Evolutionary conservation across 1,140 invertebrate genomes (phyloP), one percentile per base, ranked within the genome.

Genomic region (Solen grandis): DNA sequence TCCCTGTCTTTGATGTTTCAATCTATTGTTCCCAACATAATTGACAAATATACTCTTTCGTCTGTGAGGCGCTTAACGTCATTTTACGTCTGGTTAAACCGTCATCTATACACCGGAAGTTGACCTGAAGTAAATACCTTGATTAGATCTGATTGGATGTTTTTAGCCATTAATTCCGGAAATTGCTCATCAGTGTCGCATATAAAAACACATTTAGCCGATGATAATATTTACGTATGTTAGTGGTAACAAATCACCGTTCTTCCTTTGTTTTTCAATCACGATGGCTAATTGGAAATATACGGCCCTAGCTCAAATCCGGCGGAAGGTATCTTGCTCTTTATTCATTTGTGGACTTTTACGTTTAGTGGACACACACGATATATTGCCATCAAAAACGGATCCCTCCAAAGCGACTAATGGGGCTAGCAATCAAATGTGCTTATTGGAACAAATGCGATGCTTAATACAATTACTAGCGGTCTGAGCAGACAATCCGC

Each of bases 151-250:
- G 77, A 80, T 80, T 72, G 77, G 77, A 70, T 80, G 77, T 72
- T 52, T 80, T 80, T 65, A 80, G 38, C 55, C 66, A 62, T 80
- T 80, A 80, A 80, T 80, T 72, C 77, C 55, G 77, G 77, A 80
- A 80, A 72, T 80, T 80, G 69, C 50, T 46, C 50, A 73, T 80
- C 77, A 66, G 16, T 19, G 57, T 33, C 33, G 60, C 29, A 41
- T 55, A 73, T 55, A 52, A 55, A 70, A 54, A 80, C 77, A 80
- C 77, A 80, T 80, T 80, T 60, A 68, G 54, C 31, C 38, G 59
- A 33, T 35, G 50, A 65, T 80, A 62, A 73, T 65, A 60, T 55
- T 80, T 62, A 80, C 77, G 68, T 80, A 72, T 59, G 57, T 22
- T 8, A 46, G 19, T 46, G 41, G 63, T 78, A 68, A 78, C 69